Evolutionary conservation across 2,113 vertebrate species (phyloP), one percentile per base, ranked within the genome.

Genomic region (Condylura cristata): DNA sequence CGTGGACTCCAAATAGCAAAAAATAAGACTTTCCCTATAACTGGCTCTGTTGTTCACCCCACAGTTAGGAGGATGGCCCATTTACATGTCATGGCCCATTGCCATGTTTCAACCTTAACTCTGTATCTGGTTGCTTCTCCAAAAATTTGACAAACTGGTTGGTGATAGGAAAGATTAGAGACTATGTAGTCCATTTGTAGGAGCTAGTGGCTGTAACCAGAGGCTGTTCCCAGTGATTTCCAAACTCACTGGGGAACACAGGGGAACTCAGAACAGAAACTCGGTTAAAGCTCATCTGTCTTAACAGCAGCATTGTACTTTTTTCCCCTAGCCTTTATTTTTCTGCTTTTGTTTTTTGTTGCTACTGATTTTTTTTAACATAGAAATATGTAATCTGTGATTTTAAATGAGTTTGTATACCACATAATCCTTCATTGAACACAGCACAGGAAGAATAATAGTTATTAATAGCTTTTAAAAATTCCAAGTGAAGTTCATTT

Each of bases 51-150:
- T 84, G 1, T 61, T 78, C n/a, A 32, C 32, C 7, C 2, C 14
- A 0, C 5, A n/a, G 0, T 32, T 39, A 3, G 8, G 22, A 48
- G 7, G 32, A 26, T 46, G 39, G 10, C 32, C n/a, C n/a, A 7
- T 56, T n/a, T n/a, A n/a, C n/a, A n/a, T n/a, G n/a, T n/a, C n/a
- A 26, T 46, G 39, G 10, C 32, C n/a, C n/a, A 7, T 56, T 75
- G 37, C 39, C 44, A 2, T 70, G 32, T 16, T 12, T 68, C 3
- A 80, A 46, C 84, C 26, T 17, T 37, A 20, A 10, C 11, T 85
- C n/a, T 76, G 8, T 68, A 8, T 86, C 10, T 72, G 32, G 17
- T 83, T 84, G n/a, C 61, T n/a, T 28, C 26, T 88, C 39, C 6
- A 1, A 12, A 84, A 74, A 87, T 46, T 58, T 37, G 7, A 24